Evolutionary conservation across 2,888 invertebrate species (phyloP), one percentile per base, ranked within the genome.

Genomic region (Drosophila yooni): DNA sequence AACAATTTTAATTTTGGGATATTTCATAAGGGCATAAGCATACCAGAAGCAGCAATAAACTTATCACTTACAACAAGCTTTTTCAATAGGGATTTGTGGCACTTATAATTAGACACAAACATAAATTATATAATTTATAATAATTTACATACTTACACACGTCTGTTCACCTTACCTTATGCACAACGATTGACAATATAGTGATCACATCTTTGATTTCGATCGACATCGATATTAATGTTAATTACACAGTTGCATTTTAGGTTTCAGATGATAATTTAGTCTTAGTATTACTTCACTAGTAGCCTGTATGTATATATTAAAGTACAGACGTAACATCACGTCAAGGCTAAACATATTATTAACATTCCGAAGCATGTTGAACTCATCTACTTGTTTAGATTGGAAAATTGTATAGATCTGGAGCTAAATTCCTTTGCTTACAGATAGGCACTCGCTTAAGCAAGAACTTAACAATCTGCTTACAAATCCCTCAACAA

Each of bases 231-330:
- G 21, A 21, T 21, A 1, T 21, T 21, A 1, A 21, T 21, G 21
- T 21, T 21, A 21, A 21, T 21, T 21, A 21, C 21, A 21, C 21
- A 21, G 21, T 21, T 21, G 21, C 21, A n/a, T n/a, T n/a, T n/a
- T n/a, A n/a, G n/a, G n/a, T n/a, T n/a, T n/a, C n/a, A 21, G 33
- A 33, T 33, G 11, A 10, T 0, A 11, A 10, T 0, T 33, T 33
- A 33, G 33, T 3, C 33, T 33, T 11, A 33, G 11, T 11, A 33
- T 33, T 33, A 0, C 33, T 33, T 33, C 3, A 33, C 33, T 33
- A 33, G 11, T 1, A 3, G 10, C 33, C 3, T 33, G 11, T 10
- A 18, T 8, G 8, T 38, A 0, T 38, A 2, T 15, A 46, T 46
- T 46, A 8, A 25, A 15, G 15, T 46, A 2, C 15, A 15, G 2